These are phyloP conservation scores for Meda fulgida DNA, from an alignment of 2,797 vertebrate genomes.

Conservation along the genomic window DNA sequence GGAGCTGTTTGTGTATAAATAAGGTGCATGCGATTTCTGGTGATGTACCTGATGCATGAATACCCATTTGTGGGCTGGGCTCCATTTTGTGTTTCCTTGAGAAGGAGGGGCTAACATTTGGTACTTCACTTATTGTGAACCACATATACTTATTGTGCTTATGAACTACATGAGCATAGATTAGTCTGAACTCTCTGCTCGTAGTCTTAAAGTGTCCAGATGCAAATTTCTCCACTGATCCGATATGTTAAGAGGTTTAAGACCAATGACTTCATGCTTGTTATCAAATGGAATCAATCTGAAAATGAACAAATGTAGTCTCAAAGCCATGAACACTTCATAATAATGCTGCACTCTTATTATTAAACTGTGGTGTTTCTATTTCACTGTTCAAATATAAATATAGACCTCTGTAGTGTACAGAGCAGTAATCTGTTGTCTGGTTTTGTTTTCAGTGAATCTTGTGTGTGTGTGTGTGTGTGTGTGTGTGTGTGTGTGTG, in stretches of 20 bases:
- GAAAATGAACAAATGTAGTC: conserved; percentile 72
- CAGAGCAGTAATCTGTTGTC: not conserved
- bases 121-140: conserved; percentile 55
- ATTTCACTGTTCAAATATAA: conserved; percentile 61
- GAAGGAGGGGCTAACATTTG: not conserved
- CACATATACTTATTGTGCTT: conserved; percentile 62
- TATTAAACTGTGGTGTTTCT: conserved; percentile 74
- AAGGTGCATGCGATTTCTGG: not conserved
- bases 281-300: conserved; percentile 80
- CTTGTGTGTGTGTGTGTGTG: not conserved
- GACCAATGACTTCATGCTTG: conserved; percentile 80
- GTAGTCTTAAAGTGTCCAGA: conserved; percentile 73
- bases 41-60: not conserved
- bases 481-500: too few relatives aligned
- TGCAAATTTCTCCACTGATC: conserved; percentile 82
- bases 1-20: conserved; percentile 2
- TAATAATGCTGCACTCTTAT: conserved; percentile 67
- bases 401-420: conserved; percentile 52
- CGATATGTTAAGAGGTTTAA: conserved; percentile 83
- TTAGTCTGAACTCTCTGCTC: conserved; percentile 81
- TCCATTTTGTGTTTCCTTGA: not conserved
- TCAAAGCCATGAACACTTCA: conserved; percentile 63
- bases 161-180: conserved; percentile 82
- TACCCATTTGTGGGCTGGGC: not conserved
- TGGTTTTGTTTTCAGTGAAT: not conserved